Evolutionary conservation across 2,888 invertebrate species (phyloP).

Genomic region (Caenorhabditis wallacei): DNA sequence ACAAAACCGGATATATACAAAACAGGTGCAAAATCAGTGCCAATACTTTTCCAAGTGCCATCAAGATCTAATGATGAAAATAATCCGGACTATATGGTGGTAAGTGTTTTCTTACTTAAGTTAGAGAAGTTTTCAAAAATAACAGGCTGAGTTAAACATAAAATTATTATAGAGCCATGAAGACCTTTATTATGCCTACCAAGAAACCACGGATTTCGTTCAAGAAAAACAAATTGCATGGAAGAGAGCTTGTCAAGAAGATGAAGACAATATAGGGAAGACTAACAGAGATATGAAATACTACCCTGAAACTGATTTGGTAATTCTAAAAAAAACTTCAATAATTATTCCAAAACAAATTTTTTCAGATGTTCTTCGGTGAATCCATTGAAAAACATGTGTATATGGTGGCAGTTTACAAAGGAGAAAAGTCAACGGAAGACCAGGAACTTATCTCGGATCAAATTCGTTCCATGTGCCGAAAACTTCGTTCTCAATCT

Average conservation of each 20-base stretch:
- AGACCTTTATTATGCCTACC: constrained; percentile 1
- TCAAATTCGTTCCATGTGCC: constrained; percentile 8
- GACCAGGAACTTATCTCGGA: not conserved
- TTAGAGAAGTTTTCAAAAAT: too few species aligned
- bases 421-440: not conserved
- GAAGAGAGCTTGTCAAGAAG: constrained; percentile 21
- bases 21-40: not conserved
- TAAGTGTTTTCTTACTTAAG: too few species aligned
- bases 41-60: constrained; percentile 39
- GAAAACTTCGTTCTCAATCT: constrained; percentile 18
- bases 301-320: constrained; percentile 2
- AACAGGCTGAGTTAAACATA: not conserved
- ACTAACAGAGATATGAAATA: constrained; percentile 29
- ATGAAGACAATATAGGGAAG: constrained; percentile 10
- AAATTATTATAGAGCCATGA: constrained; percentile 9
- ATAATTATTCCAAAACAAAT: not conserved
- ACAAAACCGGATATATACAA: not conserved
- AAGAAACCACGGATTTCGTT: constrained; percentile 29
- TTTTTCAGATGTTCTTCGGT: constrained; percentile 45
- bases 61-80: not conserved
- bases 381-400: constrained; percentile 54
- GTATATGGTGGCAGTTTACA: constrained; percentile 54
- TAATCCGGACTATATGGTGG: not conserved
- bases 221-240: constrained; percentile 6
- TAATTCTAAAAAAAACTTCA: not conserved